Percentiles rank a stretch among this genome's conserved stretches.
These are phyloP conservation scores for Glomeris marginata DNA, from an alignment of 2,888 invertebrate genomes.

Conservation along the genomic window DNA sequence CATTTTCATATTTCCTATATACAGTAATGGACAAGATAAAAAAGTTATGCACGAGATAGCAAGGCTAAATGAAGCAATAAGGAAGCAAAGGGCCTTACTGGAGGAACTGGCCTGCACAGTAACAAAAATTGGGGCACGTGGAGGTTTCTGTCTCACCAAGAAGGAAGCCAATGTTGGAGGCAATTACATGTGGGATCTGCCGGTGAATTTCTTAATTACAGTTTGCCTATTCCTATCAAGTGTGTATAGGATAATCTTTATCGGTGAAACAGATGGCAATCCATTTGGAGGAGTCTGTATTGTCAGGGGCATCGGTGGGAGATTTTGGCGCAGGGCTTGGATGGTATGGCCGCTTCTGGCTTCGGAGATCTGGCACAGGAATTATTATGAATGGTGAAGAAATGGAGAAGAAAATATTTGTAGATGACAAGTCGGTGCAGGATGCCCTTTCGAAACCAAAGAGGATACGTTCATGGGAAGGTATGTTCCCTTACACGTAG, in stretches of 20 bases:
- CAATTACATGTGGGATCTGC: slow-evolving; percentile 7
- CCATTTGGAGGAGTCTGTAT: background rate
- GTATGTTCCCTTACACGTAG: background rate
- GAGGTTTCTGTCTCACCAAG: slow-evolving; percentile 5
- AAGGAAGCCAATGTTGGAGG: slow-evolving; percentile 6
- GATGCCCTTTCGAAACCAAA: background rate
- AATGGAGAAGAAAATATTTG: slow-evolving; percentile 1
- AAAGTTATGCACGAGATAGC: too few relatives aligned
- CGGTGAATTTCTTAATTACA: background rate
- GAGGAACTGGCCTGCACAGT: slow-evolving; percentile 5
- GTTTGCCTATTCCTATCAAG: too few relatives aligned
- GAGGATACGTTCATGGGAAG: slow-evolving; percentile 5
- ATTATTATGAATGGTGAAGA: background rate
- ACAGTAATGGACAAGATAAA: too few relatives aligned
- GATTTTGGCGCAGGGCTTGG: slow-evolving; percentile 11
- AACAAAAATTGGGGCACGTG: slow-evolving; percentile 2
- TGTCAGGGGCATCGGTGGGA: slow-evolving; percentile 2
- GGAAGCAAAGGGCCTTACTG: slow-evolving; percentile 3
- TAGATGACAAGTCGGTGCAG: background rate
- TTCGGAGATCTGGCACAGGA: background rate
- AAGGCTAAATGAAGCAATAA: background rate
- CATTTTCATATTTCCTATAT: too few relatives aligned
- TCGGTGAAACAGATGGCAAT: background rate
- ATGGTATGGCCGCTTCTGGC: slow-evolving; percentile 12
- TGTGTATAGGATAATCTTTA: too few relatives aligned